Evolutionary conservation across 2,888 invertebrate genomes (phyloP), one percentile per base, ranked within the genome.

Genomic region (Pilophorus perplexus): DNA sequence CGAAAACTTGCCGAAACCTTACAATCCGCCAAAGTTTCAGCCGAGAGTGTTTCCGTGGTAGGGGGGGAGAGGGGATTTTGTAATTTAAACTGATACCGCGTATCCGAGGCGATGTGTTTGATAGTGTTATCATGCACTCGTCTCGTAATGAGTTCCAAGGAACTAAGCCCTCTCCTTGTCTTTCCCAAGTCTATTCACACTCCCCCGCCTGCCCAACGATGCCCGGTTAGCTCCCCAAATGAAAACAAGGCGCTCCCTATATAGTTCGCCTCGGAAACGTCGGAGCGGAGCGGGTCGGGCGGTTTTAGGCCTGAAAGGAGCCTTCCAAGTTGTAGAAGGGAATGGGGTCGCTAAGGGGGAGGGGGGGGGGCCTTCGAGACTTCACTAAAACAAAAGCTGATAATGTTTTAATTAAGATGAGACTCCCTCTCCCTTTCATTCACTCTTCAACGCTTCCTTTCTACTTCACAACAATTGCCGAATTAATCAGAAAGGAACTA

Each of bases 321-420:
- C n/a, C 23, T 42, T 37, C 6, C 22, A 25, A 33, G n/a, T n/a
- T n/a, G n/a, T 33, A 10, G 2, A 2, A 3, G 40, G 42, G 42
- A 14, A 42, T 40, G 20, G 42, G 22, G 59, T 48, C 22, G 14
- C 18, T 18, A 33, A 28, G 4, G 25, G 25, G 25, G 18, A 25
- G 59, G 42, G 25, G 42, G n/a, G 59, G 42, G 42, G 42, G 59
- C 42, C 59, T 59, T 59, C 42, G n/a, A 59, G 59, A 25, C 59
- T 42, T 18, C n/a, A 14, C 59, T 38, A 42, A 59, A 59, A 59
- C 59, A 59, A 59, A 59, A 59, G 59, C 59, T 59, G 42, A 59
- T 59, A 42, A 59, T 59, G 59, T 59, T 59, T 44, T 57, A 57
- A 57, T 57, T 57, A 57, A 57, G 57, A 57, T 40, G 40, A 57